Evolutionary conservation across 2,797 vertebrate species (phyloP), one percentile per base, ranked within the genome.

Genomic region (Enteromius treurensis): DNA sequence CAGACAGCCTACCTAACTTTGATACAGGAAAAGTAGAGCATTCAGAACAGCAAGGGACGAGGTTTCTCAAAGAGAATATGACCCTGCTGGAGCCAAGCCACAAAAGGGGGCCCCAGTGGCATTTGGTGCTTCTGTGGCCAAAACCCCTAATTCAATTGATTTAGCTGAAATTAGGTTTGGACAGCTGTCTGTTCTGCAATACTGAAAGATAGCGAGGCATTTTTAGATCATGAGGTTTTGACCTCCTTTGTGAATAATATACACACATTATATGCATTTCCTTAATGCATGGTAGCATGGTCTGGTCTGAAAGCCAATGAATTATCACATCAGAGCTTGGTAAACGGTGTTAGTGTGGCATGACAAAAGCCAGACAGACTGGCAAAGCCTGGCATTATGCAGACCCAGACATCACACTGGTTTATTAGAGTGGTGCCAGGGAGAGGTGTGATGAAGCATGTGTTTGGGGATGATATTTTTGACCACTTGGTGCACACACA

Each of bases 121-220:
- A 69, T 19, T 60, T 32, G 47, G 81, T 69, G 42, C 29, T 62
- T 69, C 47, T 42, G 11, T 42, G 45, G 45, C 23, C 47, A 53
- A 82, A 74, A 68, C 32, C n/a, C 49, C 74, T 83, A 83, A 83
- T 83, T 83, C 75, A 71, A 83, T 83, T 83, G 73, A 37, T 83
- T 62, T 17, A 51, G 53, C 67, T 78, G 29, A 70, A 83, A 78
- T 83, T 64, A 49, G 29, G 53, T 83, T 83, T 83, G 65, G 65
- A 78, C 82, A 83, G 78, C 82, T 83, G 82, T 83, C 21, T 32
- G 21, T 78, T 83, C 62, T 77, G 23, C 17, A 42, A 77, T 68
- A 82, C 73, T 68, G 34, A 76, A 77, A 69, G 13, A 58, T 42
- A 13, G 62, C 17, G 15, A 49, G 42, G 62, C 29, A 34, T 67